Conservation (phyloP, 2,113 vertebrate genomes). For the Coregonus clupeaformis region DNA sequence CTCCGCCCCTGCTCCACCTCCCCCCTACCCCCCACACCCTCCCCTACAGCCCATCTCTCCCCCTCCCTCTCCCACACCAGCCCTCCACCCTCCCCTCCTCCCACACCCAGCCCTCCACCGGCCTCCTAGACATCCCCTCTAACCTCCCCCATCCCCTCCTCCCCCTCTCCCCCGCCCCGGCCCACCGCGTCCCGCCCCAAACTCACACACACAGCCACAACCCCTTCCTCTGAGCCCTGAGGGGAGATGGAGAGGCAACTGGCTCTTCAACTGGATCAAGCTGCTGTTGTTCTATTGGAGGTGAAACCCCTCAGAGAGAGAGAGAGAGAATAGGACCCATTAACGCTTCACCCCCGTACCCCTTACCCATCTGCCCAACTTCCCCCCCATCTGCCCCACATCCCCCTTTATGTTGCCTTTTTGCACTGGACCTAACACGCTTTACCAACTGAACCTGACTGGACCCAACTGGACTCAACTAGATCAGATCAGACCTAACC, state of each 20-base stretch:
- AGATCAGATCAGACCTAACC: no score
- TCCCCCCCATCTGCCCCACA: no score
- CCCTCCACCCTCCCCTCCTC: constrained; percentile 78
- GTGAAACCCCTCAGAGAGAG: not conserved
- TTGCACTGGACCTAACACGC: not conserved
- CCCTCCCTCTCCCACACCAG: constrained; percentile 82
- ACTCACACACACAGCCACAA: constrained; percentile 76
- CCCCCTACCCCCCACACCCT: constrained; percentile 73
- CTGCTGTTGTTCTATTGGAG: no score
- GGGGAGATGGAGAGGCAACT: not conserved
- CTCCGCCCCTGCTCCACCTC: constrained; percentile 83
- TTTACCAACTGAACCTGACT: not conserved
- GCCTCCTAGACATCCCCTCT: constrained; percentile 71
- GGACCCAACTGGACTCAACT: not conserved
- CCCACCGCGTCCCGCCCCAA: constrained; percentile 51
- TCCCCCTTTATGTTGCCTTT: not conserved
- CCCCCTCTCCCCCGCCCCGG: constrained; percentile 74
- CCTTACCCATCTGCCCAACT: no score
- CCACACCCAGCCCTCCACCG: constrained; percentile 75
- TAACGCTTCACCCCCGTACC: constrained; percentile 35
- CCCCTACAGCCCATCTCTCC: constrained; percentile 87
- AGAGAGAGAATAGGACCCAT: constrained; percentile 43
- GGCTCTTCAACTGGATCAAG: no score
- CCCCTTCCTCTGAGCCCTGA: constrained; percentile 63
- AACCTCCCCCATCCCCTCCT: constrained; percentile 83